phyloP scores from a whole-genome alignment of 2,113 vertebrate genomes.

The Heptranchias perlo region DNA sequence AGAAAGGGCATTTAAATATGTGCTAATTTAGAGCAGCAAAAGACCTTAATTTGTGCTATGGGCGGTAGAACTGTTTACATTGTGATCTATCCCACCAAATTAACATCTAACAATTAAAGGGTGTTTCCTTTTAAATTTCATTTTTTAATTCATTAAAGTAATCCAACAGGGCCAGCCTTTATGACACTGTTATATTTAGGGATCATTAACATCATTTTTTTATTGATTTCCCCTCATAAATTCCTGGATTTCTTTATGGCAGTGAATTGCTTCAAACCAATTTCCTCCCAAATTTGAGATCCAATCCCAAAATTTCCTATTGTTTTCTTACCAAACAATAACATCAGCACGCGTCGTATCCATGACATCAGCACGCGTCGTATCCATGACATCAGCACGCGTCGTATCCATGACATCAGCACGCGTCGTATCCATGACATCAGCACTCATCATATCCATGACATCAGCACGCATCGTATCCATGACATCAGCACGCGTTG shows the following conservation, averaged over 20 bases:
- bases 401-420: too few species aligned
- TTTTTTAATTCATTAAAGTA: not conserved
- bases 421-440: too few species aligned
- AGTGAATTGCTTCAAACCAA: not conserved
- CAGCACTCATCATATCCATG: too few species aligned
- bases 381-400: too few species aligned
- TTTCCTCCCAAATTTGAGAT: not conserved
- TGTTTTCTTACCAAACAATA: not conserved
- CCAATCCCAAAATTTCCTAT: not conserved
- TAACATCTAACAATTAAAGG: not conserved
- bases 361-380: too few species aligned
- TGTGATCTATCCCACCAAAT: not conserved
- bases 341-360: too few species aligned
- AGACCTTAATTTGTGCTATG: not conserved
- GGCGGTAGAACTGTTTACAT: not conserved
- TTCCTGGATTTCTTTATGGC: not conserved
- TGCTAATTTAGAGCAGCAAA: not conserved
- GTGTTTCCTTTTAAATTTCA: not conserved
- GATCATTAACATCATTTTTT: not conserved
- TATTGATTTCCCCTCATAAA: not conserved
- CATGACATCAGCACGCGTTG: too few species aligned
- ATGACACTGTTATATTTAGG: not conserved
- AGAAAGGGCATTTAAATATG: not conserved
- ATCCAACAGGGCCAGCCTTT: not conserved
- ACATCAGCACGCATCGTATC: too few species aligned